Evolutionary conservation across 2,888 invertebrate genomes (phyloP), one percentile per base, ranked within the genome.

Genomic region (Xestia xanthographa): DNA sequence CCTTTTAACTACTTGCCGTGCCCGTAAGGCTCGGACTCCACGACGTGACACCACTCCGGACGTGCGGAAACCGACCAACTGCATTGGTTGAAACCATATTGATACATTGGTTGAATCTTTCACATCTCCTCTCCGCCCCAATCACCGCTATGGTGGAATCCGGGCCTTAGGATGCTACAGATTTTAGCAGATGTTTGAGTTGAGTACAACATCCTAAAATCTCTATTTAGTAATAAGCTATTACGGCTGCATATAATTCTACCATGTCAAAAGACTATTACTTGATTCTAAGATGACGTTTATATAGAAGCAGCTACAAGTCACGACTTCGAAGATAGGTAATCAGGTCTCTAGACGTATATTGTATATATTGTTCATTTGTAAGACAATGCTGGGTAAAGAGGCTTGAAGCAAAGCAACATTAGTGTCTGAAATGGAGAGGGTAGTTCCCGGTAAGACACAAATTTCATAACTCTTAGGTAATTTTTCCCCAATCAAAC

Each of bases 331-430:
- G 22, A 38, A 45, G n/a, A 50, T 63, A 45, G n/a, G 45, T 63
- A 80, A 82, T 77, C 56, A 81, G 66, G 56, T 66, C 69, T 29
- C 69, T 45, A 75, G 76, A 75, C 60, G 70, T 81, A 62, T 69
- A 66, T 69, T 43, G 66, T 43, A 66, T 81, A 62, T 69, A 66
- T 69, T 43, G 66, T 43, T 76, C 34, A 76, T 71, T 82, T 70
- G 34, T 75, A 45, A 41, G 41, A 66, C 56, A 66, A 43, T 75
- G 43, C 65, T 69, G 41, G 48, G 60, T 56, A 14, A 60, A 48
- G 14, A 62, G 12, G 62, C 26, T n/a, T 29, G 14, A 29, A 45
- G 26, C 14, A 29, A 71, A 58, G 34, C 34, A 34, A 34, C 34
- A 78, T 56, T 12, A 45, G 66, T 20, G n/a, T 43, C 17, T 50